Percentiles rank a stretch among this genome's conserved stretches.
Evolutionary conservation across 2,888 invertebrate genomes (phyloP).

Genomic region (Tetragonula carbonaria): DNA sequence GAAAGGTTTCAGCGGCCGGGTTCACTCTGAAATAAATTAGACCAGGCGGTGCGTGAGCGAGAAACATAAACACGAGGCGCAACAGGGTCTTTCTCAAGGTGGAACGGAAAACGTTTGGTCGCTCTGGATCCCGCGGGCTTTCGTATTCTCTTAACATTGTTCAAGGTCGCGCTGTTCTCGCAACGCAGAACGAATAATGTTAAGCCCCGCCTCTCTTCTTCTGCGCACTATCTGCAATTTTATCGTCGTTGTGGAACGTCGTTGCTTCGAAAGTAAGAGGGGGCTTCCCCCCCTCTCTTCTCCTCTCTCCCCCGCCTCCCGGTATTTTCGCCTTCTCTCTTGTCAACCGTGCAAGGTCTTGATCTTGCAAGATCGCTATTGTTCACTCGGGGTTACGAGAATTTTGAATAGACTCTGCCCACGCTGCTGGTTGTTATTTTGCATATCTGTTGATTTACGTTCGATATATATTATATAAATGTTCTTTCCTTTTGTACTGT

Average conservation of each 20-base stretch:
- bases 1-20: not conserved
- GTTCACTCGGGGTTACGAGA: slow-evolving; percentile 36
- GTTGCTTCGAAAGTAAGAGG: slow-evolving; percentile 22
- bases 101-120: slow-evolving; percentile 31
- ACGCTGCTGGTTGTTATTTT: not conserved
- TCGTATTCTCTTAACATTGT: slow-evolving; percentile 61
- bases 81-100: slow-evolving; percentile 36
- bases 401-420: not conserved
- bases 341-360: slow-evolving; percentile 42
- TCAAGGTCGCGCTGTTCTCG: slow-evolving; percentile 64
- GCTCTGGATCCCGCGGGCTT: slow-evolving; percentile 40
- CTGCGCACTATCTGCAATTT: slow-evolving; percentile 60
- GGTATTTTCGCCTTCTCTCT: slow-evolving; percentile 52
- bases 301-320: no score
- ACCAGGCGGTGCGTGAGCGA: not conserved
- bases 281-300: not conserved
- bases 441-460: not conserved
- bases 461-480: not conserved
- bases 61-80: slow-evolving; percentile 17
- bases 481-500: not conserved
- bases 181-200: slow-evolving; percentile 61
- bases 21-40: not conserved
- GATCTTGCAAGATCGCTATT: slow-evolving; percentile 45
- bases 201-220: slow-evolving; percentile 40
- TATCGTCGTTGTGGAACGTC: slow-evolving; percentile 47